Conservation (phyloP, 1,140 invertebrate species). For the Cotesia chilonis region DNA sequence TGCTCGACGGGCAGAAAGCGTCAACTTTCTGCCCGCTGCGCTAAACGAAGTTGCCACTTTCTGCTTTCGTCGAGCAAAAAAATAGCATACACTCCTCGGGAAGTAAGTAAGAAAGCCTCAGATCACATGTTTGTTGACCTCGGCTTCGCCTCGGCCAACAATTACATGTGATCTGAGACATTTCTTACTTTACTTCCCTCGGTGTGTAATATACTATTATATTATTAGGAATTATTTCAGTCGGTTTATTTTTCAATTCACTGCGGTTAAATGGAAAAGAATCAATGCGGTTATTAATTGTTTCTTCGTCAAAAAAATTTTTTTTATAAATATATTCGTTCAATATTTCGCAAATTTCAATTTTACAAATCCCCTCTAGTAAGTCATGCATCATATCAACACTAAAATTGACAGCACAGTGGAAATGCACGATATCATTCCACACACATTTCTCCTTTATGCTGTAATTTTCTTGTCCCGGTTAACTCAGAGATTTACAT, state of each 20-base stretch:
- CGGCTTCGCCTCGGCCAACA: too few relatives aligned
- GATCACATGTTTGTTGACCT: too few relatives aligned
- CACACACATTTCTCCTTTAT: conserved; percentile 55
- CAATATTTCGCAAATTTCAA: conserved; percentile 44
- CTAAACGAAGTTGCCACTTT: too few relatives aligned
- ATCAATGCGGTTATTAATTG: conserved; percentile 37
- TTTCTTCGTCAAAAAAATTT: conserved; percentile 43
- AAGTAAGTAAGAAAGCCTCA: too few relatives aligned
- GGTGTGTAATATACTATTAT: too few relatives aligned
- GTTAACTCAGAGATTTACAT: not conserved
- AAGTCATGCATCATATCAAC: conserved; percentile 59
- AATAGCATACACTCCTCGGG: too few relatives aligned
- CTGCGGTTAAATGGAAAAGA: conserved; percentile 10
- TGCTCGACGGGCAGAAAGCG: too few relatives aligned
- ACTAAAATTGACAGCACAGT: conserved; percentile 53
- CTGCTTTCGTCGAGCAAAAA: too few relatives aligned
- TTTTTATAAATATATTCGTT: conserved; percentile 45
- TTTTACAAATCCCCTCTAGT: conserved; percentile 53
- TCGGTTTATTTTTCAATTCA: conserved; percentile 24
- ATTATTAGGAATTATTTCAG: not conserved
- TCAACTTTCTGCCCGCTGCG: too few relatives aligned
- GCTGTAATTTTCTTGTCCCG: conserved; percentile 33
- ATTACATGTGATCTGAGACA: too few relatives aligned
- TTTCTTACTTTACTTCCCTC: too few relatives aligned
- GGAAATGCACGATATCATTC: conserved; percentile 49